phyloP scores from a whole-genome alignment of 1,140 invertebrate species.

The Zaprionus davidi region DNA sequence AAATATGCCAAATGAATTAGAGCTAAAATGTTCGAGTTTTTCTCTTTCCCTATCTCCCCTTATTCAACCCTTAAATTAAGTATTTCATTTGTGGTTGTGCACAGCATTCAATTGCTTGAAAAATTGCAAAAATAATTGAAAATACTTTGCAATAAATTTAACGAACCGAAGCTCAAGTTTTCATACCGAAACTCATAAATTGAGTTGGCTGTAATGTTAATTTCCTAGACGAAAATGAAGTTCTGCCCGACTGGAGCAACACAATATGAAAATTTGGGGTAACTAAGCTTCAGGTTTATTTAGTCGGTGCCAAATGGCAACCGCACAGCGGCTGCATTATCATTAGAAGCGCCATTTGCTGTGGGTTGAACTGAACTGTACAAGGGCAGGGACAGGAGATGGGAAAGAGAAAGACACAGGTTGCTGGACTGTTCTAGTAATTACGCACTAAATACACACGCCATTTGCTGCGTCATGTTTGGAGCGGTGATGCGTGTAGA shows the following conservation, averaged over 20 bases:
- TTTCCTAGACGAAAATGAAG: background rate
- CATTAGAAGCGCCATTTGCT: constrained; percentile 39
- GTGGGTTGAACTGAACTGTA: background rate
- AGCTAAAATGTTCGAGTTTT: background rate
- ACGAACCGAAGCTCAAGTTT: background rate
- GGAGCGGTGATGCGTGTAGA: constrained; percentile 35
- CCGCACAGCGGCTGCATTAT: constrained; percentile 29
- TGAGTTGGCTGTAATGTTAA: background rate
- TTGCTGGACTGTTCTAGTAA: constrained; percentile 22
- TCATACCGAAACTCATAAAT: background rate
- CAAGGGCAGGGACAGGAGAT: too few species aligned
- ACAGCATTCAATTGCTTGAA: constrained; percentile 2
- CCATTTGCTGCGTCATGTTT: constrained; percentile 47
- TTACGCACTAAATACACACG: constrained; percentile 50
- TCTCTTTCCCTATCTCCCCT: too few species aligned
- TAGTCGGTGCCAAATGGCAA: constrained; percentile 12
- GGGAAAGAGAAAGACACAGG: background rate
- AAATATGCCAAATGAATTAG: constrained; percentile 7
- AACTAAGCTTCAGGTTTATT: constrained; percentile 1
- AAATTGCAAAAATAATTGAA: background rate
- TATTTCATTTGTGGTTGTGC: background rate
- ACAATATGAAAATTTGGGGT: background rate
- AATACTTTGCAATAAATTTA: background rate
- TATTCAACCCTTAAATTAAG: background rate
- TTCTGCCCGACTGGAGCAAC: background rate